Conservation (phyloP, 92 coral and sea anemone species). For the Epizoanthus stellaris region DNA sequence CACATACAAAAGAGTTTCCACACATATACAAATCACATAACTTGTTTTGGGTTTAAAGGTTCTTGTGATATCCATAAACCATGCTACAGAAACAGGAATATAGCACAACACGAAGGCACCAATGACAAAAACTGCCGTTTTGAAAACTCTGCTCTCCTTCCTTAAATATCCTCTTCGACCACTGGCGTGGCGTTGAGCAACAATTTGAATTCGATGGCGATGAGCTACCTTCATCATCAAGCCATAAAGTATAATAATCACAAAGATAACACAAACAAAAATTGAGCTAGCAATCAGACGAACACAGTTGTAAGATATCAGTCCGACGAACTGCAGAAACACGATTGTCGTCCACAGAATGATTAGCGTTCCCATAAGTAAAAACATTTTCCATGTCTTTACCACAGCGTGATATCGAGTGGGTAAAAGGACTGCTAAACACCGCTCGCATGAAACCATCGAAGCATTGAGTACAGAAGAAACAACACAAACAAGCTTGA, state of each 20-base stretch:
- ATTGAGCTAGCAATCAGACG: slow-evolving; percentile 20
- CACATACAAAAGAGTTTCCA: slow-evolving; percentile 6
- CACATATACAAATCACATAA: background rate
- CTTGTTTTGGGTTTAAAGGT: background rate
- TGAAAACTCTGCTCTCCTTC: slow-evolving; percentile 26
- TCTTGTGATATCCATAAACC: slow-evolving; percentile 24
- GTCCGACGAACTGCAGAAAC: background rate
- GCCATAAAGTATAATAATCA: slow-evolving; percentile 2
- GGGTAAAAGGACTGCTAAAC: slow-evolving; percentile 22
- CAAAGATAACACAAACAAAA: background rate
- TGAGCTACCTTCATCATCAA: slow-evolving; percentile 23
- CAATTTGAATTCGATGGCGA: slow-evolving; percentile 38
- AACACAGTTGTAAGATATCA: background rate
- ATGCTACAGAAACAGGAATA: slow-evolving; percentile 13
- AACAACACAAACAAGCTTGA: background rate
- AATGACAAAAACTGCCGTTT: slow-evolving; percentile 27
- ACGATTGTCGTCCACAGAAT: background rate
- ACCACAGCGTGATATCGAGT: slow-evolving; percentile 28
- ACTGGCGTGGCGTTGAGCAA: slow-evolving; percentile 32
- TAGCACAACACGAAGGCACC: slow-evolving; percentile 14
- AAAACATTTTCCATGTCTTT: slow-evolving; percentile 28
- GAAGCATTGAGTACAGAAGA: slow-evolving; percentile 8
- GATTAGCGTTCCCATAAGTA: background rate
- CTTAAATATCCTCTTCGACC: slow-evolving; percentile 11
- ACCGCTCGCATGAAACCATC: slow-evolving; percentile 37